phyloP scores from a whole-genome alignment of 2,797 vertebrate species.

The Hyperoplus immaculatus region DNA sequence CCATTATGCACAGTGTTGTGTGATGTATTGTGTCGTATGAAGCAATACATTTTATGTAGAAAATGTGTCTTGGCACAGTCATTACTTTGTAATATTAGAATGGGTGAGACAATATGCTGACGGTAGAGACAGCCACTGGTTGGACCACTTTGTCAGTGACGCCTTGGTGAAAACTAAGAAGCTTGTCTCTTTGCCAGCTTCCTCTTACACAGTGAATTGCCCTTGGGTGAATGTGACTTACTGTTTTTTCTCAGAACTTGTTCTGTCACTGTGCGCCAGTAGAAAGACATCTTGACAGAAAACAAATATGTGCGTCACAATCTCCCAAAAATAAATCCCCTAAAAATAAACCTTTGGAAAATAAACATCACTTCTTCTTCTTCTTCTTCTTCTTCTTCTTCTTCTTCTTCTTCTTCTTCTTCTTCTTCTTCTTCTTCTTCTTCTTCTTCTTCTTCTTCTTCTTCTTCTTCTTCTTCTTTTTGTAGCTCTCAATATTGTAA shows the following conservation, averaged over 20 bases:
- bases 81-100: slow-evolving; percentile 57
- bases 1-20: background rate
- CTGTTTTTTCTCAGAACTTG: slow-evolving; percentile 53
- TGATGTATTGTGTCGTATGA: slow-evolving; percentile 15
- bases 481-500: slow-evolving; percentile 23
- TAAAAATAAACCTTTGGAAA: slow-evolving; percentile 61
- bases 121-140: slow-evolving; percentile 61
- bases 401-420: background rate
- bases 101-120: slow-evolving; percentile 39
- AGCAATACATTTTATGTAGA: slow-evolving; percentile 19
- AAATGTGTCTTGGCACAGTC: slow-evolving; percentile 15
- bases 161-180: slow-evolving; percentile 67
- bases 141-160: slow-evolving; percentile 56
- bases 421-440: background rate
- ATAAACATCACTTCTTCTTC: slow-evolving; percentile 24
- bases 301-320: slow-evolving; percentile 49
- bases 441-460: background rate
- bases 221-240: slow-evolving; percentile 43
- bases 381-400: background rate
- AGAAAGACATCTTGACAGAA: slow-evolving; percentile 46
- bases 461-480: slow-evolving; percentile 21
- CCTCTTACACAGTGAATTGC: slow-evolving; percentile 55
- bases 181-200: slow-evolving; percentile 67
- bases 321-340: slow-evolving; percentile 61
- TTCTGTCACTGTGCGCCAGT: slow-evolving; percentile 41